Evolutionary conservation across 2,888 invertebrate species (phyloP).

Genomic region (Heliconius aoede): DNA sequence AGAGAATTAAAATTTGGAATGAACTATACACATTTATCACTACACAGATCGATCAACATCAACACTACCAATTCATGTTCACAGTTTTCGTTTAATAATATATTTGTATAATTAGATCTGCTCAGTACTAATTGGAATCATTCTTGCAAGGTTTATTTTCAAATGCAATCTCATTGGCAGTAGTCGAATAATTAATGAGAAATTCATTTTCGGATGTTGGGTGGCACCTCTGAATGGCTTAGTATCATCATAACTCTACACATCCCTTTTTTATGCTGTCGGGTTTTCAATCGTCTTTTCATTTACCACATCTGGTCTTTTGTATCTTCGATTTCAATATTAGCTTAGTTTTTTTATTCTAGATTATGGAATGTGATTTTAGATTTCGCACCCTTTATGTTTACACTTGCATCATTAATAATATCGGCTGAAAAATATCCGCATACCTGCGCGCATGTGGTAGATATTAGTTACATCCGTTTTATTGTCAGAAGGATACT

Average conservation of each 20-base stretch:
- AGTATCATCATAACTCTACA: constrained; percentile 76
- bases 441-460: constrained; percentile 49
- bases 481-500: constrained; percentile 31
- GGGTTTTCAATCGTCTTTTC: constrained; percentile 70
- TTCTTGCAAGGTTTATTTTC: constrained; percentile 54
- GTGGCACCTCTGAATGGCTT: constrained; percentile 83
- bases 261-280: constrained; percentile 67
- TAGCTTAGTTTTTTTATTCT: constrained; percentile 69
- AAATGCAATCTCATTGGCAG: constrained; percentile 70
- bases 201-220: constrained; percentile 73
- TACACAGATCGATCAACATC: constrained; percentile 61
- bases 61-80: constrained; percentile 55
- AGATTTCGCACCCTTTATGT: constrained; percentile 79
- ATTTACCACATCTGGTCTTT: constrained; percentile 73
- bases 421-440: constrained; percentile 48
- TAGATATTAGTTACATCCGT: constrained; percentile 42
- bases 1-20: constrained; percentile 22
- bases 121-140: constrained; percentile 57
- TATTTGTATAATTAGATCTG: constrained; percentile 48
- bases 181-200: constrained; percentile 68
- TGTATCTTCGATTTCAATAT: constrained; percentile 69
- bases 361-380: constrained; percentile 74
- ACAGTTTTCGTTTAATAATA: constrained; percentile 30
- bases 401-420: constrained; percentile 72
- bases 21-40: constrained; percentile 54